These are phyloP conservation scores for Lissonota sp. DNA, from an alignment of 2,888 invertebrate genomes.

Conservation along the genomic window DNA sequence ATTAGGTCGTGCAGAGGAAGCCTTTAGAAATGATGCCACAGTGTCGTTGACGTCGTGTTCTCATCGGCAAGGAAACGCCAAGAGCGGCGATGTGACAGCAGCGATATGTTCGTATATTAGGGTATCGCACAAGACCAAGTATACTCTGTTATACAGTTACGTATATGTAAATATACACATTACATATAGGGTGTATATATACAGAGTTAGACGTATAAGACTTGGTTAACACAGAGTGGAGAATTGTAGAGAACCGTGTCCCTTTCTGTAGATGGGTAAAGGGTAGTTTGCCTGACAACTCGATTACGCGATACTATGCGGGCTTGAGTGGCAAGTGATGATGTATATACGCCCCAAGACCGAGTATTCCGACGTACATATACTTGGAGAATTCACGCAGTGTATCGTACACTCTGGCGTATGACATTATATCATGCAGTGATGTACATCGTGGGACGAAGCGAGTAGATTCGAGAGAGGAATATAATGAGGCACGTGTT, in stretches of 20 bases:
- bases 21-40: slow-evolving; percentile 20
- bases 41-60: slow-evolving; percentile 15
- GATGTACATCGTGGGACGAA: slow-evolving; percentile 27
- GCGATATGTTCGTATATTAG: slow-evolving; percentile 39
- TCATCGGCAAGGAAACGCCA: slow-evolving; percentile 15
- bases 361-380: slow-evolving; percentile 32
- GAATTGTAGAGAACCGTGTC: slow-evolving; percentile 63
- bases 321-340: slow-evolving; percentile 78
- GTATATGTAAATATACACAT: slow-evolving; percentile 14
- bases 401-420: slow-evolving; percentile 8
- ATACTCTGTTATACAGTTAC: slow-evolving; percentile 14
- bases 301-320: slow-evolving; percentile 76
- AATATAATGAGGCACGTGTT: slow-evolving; percentile 56
- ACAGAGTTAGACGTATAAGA: slow-evolving; percentile 20
- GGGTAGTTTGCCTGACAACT: slow-evolving; percentile 81
- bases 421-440: slow-evolving; percentile 30
- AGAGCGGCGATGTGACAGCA: slow-evolving; percentile 29
- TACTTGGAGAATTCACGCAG: slow-evolving; percentile 31
- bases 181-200: slow-evolving; percentile 21
- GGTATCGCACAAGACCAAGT: slow-evolving; percentile 8
- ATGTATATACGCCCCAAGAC: slow-evolving; percentile 64
- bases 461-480: slow-evolving; percentile 32
- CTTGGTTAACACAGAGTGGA: slow-evolving; percentile 65
- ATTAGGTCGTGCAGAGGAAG: slow-evolving; percentile 17
- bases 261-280: slow-evolving; percentile 72